Percentiles rank a stretch among this genome's conserved stretches.
Conservation (phyloP, 2,888 invertebrate genomes). For the Parnassius apollo region DNA sequence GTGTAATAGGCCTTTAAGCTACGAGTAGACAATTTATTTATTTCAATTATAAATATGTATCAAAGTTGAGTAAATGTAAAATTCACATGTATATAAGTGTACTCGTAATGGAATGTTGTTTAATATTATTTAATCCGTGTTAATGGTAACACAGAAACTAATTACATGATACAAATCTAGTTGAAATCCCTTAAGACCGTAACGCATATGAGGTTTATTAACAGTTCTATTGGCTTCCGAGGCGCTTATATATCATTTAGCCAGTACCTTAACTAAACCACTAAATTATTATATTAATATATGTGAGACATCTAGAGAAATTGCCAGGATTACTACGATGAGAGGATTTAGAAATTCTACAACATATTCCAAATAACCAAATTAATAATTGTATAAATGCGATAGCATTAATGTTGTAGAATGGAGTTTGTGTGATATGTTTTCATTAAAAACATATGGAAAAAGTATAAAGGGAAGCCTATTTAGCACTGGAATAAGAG, state of each 20-base stretch:
- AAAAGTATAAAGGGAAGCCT: too few relatives aligned
- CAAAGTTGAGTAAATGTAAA: too few relatives aligned
- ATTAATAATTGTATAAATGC: too few relatives aligned
- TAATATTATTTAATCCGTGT: slow-evolving; percentile 24
- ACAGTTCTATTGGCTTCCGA: slow-evolving; percentile 39
- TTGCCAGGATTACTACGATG: slow-evolving; percentile 15
- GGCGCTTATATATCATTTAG: slow-evolving; percentile 31
- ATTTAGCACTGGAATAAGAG: too few relatives aligned
- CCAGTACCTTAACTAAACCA: slow-evolving; percentile 15
- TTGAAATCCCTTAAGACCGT: slow-evolving; percentile 41
- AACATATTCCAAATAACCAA: too few relatives aligned
- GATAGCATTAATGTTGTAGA: too few relatives aligned
- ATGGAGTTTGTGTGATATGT: too few relatives aligned
- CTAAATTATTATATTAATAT: slow-evolving; percentile 20
- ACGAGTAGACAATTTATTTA: too few relatives aligned
- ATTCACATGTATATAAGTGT: too few relatives aligned
- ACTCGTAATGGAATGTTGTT: neutral
- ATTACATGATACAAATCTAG: slow-evolving; percentile 42
- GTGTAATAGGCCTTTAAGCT: too few relatives aligned
- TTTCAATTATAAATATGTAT: too few relatives aligned
- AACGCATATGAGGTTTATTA: slow-evolving; percentile 45
- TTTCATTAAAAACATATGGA: too few relatives aligned
- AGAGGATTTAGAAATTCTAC: slow-evolving; percentile 5
- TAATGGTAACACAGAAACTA: slow-evolving; percentile 33
- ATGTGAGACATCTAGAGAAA: slow-evolving; percentile 13